phyloP scores from a whole-genome alignment of 2,888 invertebrate species.

The Tolmerus cingulatus region DNA sequence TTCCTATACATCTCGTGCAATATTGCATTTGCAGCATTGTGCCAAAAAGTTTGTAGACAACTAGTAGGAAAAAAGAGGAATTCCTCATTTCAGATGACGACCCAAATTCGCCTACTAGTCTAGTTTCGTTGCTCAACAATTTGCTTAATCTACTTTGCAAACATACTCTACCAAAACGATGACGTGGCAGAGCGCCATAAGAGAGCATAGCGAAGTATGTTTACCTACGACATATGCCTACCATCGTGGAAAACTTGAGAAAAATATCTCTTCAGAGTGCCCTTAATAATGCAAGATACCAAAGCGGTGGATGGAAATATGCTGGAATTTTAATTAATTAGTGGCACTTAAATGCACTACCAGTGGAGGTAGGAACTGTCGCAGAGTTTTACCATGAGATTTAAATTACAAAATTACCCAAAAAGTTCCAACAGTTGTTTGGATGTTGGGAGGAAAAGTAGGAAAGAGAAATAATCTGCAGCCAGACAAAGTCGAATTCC shows the following conservation, averaged over 20 bases:
- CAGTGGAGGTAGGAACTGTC: neutral
- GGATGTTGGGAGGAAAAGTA: neutral
- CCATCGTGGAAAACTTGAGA: neutral
- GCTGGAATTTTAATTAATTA: neutral
- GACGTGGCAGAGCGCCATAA: neutral
- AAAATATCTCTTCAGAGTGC: neutral
- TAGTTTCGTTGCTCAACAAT: neutral
- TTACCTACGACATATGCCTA: neutral
- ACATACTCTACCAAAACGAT: neutral
- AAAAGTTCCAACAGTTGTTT: neutral
- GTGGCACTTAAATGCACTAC: neutral
- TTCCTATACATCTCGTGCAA: neutral
- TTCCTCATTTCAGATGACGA: neutral
- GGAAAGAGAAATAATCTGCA: neutral
- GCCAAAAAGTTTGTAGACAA: neutral
- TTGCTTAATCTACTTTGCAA: neutral
- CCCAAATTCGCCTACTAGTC: neutral
- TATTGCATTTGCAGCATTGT: neutral
- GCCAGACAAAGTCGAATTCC: neutral
- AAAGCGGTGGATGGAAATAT: neutral
- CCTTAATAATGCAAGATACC: neutral
- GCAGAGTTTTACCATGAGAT: neutral
- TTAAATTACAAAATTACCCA: neutral
- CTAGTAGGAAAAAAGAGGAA: neutral
- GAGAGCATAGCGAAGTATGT: neutral